phyloP scores from a whole-genome alignment of 2,888 invertebrate species.

The Homarus gammarus region DNA sequence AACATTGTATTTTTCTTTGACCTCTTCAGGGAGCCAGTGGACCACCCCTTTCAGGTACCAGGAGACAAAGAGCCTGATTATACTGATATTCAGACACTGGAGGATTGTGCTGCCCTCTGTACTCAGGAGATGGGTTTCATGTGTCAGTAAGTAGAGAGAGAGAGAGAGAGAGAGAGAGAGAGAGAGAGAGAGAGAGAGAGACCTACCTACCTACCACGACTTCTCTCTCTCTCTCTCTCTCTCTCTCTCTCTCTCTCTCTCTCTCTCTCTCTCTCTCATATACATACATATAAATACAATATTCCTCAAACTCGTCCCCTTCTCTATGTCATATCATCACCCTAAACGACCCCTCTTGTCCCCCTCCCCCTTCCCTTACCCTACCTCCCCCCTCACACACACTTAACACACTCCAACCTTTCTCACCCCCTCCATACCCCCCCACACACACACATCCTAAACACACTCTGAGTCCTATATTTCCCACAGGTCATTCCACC shows the following conservation, averaged over 20 bases:
- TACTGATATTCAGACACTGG: neutral
- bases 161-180: no score
- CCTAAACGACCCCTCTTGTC: neutral
- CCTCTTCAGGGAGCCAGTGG: neutral
- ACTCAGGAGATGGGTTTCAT: neutral
- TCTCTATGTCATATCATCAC: neutral
- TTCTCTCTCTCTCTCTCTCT: no score
- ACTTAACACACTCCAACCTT: neutral
- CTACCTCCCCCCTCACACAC: neutral
- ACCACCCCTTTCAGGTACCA: neutral
- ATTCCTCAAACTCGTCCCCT: no score
- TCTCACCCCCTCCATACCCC: no score
- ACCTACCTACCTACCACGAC: no score
- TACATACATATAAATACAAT: no score
- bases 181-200: no score
- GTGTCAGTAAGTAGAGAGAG: slow-evolving; percentile 42
- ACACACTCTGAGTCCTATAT: neutral
- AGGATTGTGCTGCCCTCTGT: slow-evolving; percentile 56
- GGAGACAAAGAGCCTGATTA: slow-evolving; percentile 30
- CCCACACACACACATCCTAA: neutral
- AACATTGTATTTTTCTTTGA: neutral
- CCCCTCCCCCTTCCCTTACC: neutral
- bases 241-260: no score
- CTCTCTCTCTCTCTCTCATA: no score
- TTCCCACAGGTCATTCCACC: slow-evolving; percentile 54